Conservation (phyloP, 2,113 vertebrate species). For the Ciconia stormi region DNA sequence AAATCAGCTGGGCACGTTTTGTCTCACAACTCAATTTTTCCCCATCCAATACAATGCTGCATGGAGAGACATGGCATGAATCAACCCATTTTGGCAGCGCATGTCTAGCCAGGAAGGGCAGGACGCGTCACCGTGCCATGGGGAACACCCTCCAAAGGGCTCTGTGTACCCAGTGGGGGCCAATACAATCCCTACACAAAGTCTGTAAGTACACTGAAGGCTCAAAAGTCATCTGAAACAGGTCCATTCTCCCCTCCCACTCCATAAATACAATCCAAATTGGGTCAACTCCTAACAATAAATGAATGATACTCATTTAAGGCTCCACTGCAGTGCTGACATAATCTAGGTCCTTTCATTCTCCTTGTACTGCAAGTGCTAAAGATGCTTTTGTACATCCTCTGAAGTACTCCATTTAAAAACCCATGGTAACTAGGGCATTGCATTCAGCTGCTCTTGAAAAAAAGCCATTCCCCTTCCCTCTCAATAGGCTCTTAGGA, state of each 20-base stretch:
- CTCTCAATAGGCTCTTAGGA: conserved; percentile 3
- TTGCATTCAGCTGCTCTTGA: neutral
- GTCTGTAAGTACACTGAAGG: neutral
- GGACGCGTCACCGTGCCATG: neutral
- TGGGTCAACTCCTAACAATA: conserved; percentile 13
- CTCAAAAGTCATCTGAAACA: conserved; percentile 6
- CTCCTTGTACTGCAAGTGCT: neutral
- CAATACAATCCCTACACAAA: neutral
- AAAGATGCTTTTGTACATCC: conserved; percentile 51
- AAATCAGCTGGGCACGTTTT: neutral
- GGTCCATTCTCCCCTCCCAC: neutral
- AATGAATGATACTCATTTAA: conserved; percentile 9
- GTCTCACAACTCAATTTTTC: neutral
- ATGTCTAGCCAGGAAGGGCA: neutral
- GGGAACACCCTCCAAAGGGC: neutral
- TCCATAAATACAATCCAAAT: conserved; percentile 6
- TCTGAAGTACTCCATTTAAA: conserved; percentile 21
- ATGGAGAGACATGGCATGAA: neutral
- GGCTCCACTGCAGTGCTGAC: neutral
- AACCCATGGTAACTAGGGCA: conserved; percentile 23
- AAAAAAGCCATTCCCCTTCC: neutral
- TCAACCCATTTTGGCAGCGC: neutral
- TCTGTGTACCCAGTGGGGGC: neutral
- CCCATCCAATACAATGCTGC: neutral
- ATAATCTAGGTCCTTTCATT: conserved; percentile 7